Conservation (phyloP, 1,140 invertebrate species). For the Calephelis nemesis region DNA sequence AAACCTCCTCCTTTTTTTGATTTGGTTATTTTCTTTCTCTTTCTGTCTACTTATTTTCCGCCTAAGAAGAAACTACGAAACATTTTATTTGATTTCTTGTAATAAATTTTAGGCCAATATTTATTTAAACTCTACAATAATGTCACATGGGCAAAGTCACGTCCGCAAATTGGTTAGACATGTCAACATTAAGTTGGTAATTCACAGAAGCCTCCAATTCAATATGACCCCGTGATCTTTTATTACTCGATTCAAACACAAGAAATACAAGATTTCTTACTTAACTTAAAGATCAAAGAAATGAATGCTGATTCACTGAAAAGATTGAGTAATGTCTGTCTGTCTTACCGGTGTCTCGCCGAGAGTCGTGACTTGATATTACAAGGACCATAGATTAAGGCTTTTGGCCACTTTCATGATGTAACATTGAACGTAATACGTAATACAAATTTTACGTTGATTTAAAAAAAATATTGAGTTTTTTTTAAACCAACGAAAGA, state of each 20-base stretch:
- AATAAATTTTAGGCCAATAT: no score
- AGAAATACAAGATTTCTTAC: constrained; percentile 8
- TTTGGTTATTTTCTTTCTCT: no score
- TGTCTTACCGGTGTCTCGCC: constrained; percentile 6
- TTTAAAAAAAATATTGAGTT: background rate
- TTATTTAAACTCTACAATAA: no score
- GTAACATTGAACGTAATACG: no score
- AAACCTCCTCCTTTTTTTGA: no score
- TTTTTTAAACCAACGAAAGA: no score
- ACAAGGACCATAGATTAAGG: background rate
- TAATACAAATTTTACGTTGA: background rate
- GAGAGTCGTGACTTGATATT: constrained; percentile 7
- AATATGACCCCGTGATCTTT: constrained; percentile 4
- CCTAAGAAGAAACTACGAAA: no score
- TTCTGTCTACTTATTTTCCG: no score
- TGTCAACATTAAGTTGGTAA: background rate
- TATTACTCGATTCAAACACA: constrained; percentile 1
- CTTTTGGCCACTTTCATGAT: constrained; percentile 3
- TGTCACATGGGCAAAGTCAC: no score
- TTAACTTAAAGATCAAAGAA: background rate
- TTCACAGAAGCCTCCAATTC: constrained; percentile 2
- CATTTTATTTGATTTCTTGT: no score
- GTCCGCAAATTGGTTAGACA: background rate
- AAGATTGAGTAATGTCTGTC: constrained; percentile 4
- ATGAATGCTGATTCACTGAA: constrained; percentile 6